Conservation (phyloP, 1,140 invertebrate species). For the Meloidogyne exigua region DNA sequence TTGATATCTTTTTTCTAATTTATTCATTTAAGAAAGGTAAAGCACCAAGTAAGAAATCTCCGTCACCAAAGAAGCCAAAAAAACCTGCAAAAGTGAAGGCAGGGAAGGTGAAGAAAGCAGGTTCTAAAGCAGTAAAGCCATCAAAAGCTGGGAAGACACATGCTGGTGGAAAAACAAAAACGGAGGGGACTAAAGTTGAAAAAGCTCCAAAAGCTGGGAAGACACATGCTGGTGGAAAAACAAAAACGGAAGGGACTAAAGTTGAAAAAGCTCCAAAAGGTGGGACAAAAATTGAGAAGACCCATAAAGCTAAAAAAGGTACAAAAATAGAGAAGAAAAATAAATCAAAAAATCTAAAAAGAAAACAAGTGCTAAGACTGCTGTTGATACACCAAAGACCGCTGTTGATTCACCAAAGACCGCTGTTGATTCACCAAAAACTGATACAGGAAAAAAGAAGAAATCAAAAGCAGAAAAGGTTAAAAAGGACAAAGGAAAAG, state of each 20-base stretch:
- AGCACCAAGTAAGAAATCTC: conserved; percentile 5
- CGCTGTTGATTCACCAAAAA: background rate
- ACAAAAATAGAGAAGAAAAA: background rate
- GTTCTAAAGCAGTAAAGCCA: background rate
- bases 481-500: conserved; percentile 5
- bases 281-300: background rate
- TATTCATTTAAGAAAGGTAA: background rate
- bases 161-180: background rate
- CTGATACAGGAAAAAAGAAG: background rate
- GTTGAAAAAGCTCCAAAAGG: background rate
- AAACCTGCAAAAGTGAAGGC: conserved; percentile 3
- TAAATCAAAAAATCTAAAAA: background rate
- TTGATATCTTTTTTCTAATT: background rate
- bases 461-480: background rate
- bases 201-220: no score
- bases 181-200: background rate
- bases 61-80: conserved; percentile 11
- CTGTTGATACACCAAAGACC: no score
- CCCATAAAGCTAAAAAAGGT: background rate
- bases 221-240: no score
- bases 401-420: no score
- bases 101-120: background rate
- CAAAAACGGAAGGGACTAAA: conserved; percentile 11
- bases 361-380: background rate
- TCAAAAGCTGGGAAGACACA: background rate